These are phyloP conservation scores for Heliconius charithonia DNA, from an alignment of 2,888 invertebrate genomes.

Conservation along the genomic window DNA sequence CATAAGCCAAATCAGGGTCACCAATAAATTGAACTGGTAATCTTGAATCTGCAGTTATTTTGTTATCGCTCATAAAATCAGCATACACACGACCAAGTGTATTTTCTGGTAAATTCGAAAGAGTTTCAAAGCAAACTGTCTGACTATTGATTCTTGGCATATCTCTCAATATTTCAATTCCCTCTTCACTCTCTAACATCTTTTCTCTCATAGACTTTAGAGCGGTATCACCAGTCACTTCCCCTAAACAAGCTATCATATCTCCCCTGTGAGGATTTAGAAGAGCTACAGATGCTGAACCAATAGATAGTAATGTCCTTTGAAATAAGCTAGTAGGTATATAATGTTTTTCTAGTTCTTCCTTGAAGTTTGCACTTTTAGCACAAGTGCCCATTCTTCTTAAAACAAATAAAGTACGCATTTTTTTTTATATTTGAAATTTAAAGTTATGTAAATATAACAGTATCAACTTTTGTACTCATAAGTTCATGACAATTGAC, in stretches of 20 bases:
- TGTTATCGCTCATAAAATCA: slow-evolving; percentile 91
- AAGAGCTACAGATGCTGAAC: slow-evolving; percentile 93
- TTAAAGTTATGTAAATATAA: neutral
- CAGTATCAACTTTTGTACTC: neutral
- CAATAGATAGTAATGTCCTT: slow-evolving; percentile 89
- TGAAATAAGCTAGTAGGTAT: slow-evolving; percentile 89
- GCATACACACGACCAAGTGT: slow-evolving; percentile 94
- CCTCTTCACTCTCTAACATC: slow-evolving; percentile 92
- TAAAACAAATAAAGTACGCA: slow-evolving; percentile 29
- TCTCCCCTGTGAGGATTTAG: slow-evolving; percentile 92
- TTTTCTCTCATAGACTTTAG: slow-evolving; percentile 87
- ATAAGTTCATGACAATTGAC: neutral
- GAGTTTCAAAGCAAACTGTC: slow-evolving; percentile 89
- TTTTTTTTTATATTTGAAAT: slow-evolving; percentile 24
- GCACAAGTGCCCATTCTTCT: slow-evolving; percentile 32
- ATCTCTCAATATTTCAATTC: slow-evolving; percentile 88
- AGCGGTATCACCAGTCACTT: slow-evolving; percentile 91
- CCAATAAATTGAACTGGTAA: slow-evolving; percentile 95
- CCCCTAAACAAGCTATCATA: slow-evolving; percentile 97
- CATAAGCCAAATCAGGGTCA: slow-evolving; percentile 94
- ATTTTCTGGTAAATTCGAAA: slow-evolving; percentile 89
- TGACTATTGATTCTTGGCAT: slow-evolving; percentile 94
- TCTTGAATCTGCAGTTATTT: slow-evolving; percentile 96
- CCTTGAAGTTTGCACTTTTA: slow-evolving; percentile 76
- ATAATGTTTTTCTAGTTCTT: slow-evolving; percentile 85